Conservation (phyloP, 1,140 invertebrate genomes). For the Bombus confusus region DNA sequence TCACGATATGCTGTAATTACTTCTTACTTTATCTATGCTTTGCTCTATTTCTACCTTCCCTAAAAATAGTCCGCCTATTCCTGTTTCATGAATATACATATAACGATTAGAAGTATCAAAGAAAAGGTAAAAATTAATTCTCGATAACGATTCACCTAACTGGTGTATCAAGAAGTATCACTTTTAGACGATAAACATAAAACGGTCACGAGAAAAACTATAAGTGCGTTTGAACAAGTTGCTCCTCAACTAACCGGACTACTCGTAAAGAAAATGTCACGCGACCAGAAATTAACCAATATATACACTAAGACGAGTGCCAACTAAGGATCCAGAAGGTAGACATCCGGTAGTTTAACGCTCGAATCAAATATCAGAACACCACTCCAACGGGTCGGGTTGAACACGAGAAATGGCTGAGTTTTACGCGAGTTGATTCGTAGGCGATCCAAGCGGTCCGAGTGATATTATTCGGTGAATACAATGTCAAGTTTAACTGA, state of each 20-base stretch:
- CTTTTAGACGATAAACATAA: background rate
- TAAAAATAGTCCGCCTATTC: background rate
- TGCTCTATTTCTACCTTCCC: background rate
- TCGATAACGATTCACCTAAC: background rate
- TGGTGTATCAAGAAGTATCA: background rate
- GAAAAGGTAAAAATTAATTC: background rate
- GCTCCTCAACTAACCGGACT: slow-evolving; percentile 19
- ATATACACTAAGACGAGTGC: background rate
- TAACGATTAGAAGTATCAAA: background rate
- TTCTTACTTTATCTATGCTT: background rate
- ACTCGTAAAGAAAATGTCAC: slow-evolving; percentile 17
- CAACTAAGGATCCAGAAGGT: background rate
- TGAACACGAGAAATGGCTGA: background rate
- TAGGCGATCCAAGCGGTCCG: too few species aligned
- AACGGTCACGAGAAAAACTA: background rate
- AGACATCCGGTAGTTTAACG: slow-evolving; percentile 32
- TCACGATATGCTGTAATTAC: too few species aligned
- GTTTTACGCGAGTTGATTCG: background rate
- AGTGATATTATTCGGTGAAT: too few species aligned
- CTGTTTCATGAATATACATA: background rate
- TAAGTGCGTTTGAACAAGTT: slow-evolving; percentile 21
- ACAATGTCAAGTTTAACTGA: too few species aligned
- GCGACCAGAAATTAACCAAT: slow-evolving; percentile 16
- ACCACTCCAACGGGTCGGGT: too few species aligned
- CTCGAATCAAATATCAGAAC: slow-evolving; percentile 28